A percentile compares a stretch with the other conserved stretches of the same genome.
These are phyloP conservation scores for Tiliqua scincoides DNA, from an alignment of 2,113 vertebrate species.

Conservation along the genomic window DNA sequence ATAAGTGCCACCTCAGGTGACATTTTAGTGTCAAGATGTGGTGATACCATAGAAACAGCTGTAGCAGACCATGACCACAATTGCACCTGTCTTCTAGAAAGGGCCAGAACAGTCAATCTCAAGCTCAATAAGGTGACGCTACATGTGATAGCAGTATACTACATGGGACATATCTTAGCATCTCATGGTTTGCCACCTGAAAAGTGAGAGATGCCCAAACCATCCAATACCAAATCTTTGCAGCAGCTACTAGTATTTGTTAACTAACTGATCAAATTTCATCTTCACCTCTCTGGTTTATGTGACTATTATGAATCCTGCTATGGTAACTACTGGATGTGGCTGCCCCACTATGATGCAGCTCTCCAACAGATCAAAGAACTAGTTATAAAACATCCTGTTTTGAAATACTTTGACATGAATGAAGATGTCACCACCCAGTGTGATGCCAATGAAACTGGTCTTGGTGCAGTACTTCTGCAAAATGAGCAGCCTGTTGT, in stretches of 20 bases:
- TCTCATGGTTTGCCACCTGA: too few species aligned
- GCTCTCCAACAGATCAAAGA: constrained; percentile 42
- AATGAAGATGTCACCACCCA: constrained; percentile 42
- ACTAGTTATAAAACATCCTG: constrained; percentile 11
- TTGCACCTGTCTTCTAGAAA: too few species aligned
- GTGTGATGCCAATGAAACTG: constrained; percentile 32
- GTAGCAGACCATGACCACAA: too few species aligned
- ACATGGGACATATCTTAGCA: too few species aligned
- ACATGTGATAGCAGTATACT: too few species aligned
- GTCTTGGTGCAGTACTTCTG: not conserved
- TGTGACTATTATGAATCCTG: constrained; percentile 41
- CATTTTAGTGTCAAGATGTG: too few species aligned
- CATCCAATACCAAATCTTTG: too few species aligned
- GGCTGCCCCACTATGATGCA: constrained; percentile 32
- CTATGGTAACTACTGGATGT: constrained; percentile 42
- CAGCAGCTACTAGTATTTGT: too few species aligned
- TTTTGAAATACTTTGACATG: constrained; percentile 40
- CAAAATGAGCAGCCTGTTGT: not conserved
- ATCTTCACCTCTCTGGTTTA: constrained; percentile 39
- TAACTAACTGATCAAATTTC: constrained; percentile 36
- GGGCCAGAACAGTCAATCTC: too few species aligned
- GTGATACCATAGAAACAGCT: too few species aligned
- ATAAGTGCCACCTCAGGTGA: not conserved
- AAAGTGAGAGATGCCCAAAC: too few species aligned
- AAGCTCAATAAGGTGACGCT: too few species aligned